Evolutionary conservation across 1,140 invertebrate genomes (phyloP).

Genomic region (Antheraea pernyi): DNA sequence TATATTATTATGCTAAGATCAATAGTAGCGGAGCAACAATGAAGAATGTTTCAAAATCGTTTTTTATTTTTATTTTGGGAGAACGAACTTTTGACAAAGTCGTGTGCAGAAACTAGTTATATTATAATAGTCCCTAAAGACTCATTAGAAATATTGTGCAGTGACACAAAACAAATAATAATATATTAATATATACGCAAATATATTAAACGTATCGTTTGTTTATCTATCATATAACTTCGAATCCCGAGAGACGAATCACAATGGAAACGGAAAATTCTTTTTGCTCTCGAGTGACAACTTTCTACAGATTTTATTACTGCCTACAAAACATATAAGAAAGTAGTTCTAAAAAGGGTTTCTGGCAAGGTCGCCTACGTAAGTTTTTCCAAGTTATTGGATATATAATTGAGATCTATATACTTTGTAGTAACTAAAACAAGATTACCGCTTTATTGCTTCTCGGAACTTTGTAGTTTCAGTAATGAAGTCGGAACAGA

Average conservation of each 20-base stretch:
- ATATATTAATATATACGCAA: too few species aligned
- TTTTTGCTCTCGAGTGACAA: neutral
- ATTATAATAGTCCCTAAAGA: too few species aligned
- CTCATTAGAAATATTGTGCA: too few species aligned
- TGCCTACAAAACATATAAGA: constrained; percentile 1
- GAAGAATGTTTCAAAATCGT: too few species aligned
- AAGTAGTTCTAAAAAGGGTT: constrained; percentile 9
- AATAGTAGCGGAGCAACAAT: too few species aligned
- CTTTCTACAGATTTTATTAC: constrained; percentile 12
- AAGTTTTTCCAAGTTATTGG: neutral
- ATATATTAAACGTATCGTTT: neutral
- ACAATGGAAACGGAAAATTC: constrained; percentile 12
- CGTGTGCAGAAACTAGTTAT: too few species aligned
- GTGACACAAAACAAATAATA: too few species aligned
- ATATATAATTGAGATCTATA: neutral
- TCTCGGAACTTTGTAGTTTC: too few species aligned
- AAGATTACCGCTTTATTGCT: neutral
- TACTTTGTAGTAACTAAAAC: neutral
- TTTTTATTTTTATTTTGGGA: too few species aligned
- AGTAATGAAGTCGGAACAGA: neutral
- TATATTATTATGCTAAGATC: too few species aligned
- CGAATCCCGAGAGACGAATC: neutral
- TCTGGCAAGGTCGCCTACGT: neutral
- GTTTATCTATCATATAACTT: constrained; percentile 8
- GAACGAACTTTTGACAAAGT: too few species aligned